Percentiles rank a stretch among this genome's conserved stretches.
Conservation (phyloP, 2,113 vertebrate genomes). For the Ceyx melanurus region DNA sequence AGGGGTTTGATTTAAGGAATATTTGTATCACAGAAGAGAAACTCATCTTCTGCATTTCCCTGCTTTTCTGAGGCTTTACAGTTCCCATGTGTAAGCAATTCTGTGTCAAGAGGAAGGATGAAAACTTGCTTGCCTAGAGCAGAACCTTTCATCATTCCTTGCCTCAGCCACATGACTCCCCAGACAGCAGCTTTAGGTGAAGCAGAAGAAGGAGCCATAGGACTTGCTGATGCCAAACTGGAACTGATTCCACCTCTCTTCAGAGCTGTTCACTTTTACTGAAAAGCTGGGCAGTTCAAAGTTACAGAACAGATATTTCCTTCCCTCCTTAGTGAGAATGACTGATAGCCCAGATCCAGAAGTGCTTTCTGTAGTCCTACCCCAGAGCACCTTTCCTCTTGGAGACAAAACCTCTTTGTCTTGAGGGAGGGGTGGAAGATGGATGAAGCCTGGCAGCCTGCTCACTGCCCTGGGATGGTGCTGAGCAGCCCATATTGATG, state of each 20-base stretch:
- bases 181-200: not conserved
- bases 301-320: not conserved
- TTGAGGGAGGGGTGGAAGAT: not conserved
- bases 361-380: not conserved
- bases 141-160: not conserved
- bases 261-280: not conserved
- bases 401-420: not conserved
- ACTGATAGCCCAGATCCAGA: not conserved
- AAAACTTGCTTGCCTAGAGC: conserved; percentile 18
- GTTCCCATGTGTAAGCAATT: not conserved
- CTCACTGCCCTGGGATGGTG: not conserved
- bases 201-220: not conserved
- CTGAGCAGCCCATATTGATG: not conserved
- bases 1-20: not conserved
- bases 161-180: not conserved
- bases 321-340: not conserved
- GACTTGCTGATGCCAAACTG: not conserved
- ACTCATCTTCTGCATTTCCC: not conserved
- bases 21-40: not conserved
- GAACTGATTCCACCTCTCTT: not conserved
- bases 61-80: not conserved
- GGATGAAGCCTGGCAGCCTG: not conserved
- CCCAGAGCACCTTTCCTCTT: not conserved
- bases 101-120: not conserved
- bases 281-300: not conserved